These are phyloP conservation scores for Drosophila cognata DNA, from an alignment of 2,888 invertebrate species.

Conservation along the genomic window DNA sequence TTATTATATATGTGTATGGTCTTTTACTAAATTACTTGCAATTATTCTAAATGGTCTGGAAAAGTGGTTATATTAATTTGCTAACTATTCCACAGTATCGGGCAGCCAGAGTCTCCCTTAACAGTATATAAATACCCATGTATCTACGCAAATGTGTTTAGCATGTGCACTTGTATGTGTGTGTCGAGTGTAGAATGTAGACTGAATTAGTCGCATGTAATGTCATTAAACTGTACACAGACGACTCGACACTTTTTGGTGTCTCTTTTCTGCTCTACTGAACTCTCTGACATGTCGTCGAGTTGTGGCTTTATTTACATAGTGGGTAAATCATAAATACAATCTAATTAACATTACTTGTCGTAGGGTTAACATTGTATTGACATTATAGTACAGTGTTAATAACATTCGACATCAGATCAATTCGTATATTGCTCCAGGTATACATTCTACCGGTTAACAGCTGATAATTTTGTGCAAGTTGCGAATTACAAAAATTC, in stretches of 20 bases:
- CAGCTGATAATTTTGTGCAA: constrained; percentile 1
- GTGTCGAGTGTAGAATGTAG: not conserved
- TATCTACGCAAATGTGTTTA: not conserved
- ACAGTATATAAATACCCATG: not conserved
- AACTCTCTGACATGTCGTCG: not conserved
- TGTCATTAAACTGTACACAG: constrained; percentile 22
- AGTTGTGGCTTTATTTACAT: not conserved
- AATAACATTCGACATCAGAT: not conserved
- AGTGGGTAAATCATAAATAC: not conserved
- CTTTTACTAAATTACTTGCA: not conserved
- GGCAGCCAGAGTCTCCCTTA: not conserved
- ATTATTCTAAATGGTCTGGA: not conserved
- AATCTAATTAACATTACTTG: not conserved
- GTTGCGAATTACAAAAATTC: not conserved
- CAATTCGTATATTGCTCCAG: not conserved
- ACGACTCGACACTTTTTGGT: constrained; percentile 1
- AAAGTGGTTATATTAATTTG: not conserved
- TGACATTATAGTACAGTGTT: not conserved
- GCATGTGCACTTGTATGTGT: not conserved
- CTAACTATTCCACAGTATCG: constrained; percentile 1
- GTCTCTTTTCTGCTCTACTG: not conserved
- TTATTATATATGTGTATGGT: not conserved
- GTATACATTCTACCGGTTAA: not conserved
- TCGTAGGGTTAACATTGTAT: not conserved
- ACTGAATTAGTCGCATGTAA: constrained; percentile 22